These are phyloP conservation scores for Kryptolebias ocellatus DNA, from an alignment of 2,797 vertebrate genomes.

Conservation along the genomic window DNA sequence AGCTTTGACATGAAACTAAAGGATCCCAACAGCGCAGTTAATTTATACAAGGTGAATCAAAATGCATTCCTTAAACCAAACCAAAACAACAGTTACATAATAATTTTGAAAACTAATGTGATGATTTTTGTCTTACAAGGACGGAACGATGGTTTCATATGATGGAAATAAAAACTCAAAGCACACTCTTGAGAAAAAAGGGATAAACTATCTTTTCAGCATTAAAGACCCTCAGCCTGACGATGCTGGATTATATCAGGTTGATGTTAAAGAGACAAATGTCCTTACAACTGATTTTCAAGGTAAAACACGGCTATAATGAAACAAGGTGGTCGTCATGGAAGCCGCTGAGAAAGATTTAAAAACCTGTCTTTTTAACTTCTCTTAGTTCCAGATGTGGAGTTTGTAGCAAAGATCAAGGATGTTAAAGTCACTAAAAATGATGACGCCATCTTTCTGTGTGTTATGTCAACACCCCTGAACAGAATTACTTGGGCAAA, in stretches of 20 bases:
- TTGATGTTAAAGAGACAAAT: slow-evolving; percentile 86
- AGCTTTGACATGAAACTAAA: slow-evolving; percentile 85
- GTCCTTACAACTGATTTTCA: slow-evolving; percentile 86
- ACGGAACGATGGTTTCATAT: slow-evolving; percentile 70
- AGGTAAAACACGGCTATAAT: slow-evolving; percentile 63
- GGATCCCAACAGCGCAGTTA: slow-evolving; percentile 81
- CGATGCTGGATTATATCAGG: slow-evolving; percentile 90
- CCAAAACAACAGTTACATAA: not conserved
- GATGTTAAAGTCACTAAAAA: slow-evolving; percentile 76
- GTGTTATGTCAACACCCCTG: slow-evolving; percentile 81
- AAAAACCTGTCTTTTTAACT: slow-evolving; percentile 4
- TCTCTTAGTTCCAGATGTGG: slow-evolving; percentile 72
- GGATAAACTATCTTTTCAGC: slow-evolving; percentile 83
- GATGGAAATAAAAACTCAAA: slow-evolving; percentile 76
- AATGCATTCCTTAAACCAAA: not conserved
- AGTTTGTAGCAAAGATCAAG: slow-evolving; percentile 75
- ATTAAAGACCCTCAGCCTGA: slow-evolving; percentile 83
- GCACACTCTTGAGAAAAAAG: slow-evolving; percentile 77
- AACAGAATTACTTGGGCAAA: slow-evolving; percentile 83
- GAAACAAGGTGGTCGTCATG: not conserved
- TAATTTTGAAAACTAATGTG: not conserved
- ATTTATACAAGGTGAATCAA: slow-evolving; percentile 87
- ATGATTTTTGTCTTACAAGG: slow-evolving; percentile 51
- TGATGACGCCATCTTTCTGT: slow-evolving; percentile 82
- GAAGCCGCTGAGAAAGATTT: not conserved